Evolutionary conservation across 2,797 vertebrate species (phyloP).

Genomic region (Gallinago nigripennis): DNA sequence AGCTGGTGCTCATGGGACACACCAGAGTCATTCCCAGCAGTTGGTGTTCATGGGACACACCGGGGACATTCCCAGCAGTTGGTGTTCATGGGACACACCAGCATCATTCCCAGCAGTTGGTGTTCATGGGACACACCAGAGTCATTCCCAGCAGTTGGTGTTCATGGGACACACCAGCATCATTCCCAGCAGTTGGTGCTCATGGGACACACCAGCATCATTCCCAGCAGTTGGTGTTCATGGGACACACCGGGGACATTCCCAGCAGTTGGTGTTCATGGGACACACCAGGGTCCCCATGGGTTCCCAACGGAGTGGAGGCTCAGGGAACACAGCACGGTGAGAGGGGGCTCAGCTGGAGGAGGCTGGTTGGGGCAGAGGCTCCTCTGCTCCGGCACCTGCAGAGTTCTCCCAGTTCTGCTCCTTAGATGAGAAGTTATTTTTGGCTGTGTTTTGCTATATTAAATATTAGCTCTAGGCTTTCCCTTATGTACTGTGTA

Average conservation of each 20-base stretch:
- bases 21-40: neutral
- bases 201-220: fast-evolving
- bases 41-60: fast-evolving
- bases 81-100: no score
- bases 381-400: neutral
- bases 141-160: no score
- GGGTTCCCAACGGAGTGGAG: neutral
- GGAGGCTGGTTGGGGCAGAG: neutral
- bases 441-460: constrained; percentile 59
- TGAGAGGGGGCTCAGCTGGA: neutral
- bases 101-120: neutral
- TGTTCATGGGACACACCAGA: fast-evolving
- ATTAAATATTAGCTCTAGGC: constrained; percentile 69
- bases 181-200: neutral
- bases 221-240: no score
- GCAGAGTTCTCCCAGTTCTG: constrained; percentile 2
- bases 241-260: no score
- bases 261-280: fast-evolving
- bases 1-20: no score
- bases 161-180: fast-evolving
- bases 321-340: no score
- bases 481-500: constrained; percentile 41
- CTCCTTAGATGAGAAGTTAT: constrained; percentile 38
- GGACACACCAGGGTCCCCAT: fast-evolving
- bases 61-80: fast-evolving